A percentile compares a stretch with the other conserved stretches of the same genome.
These are phyloP conservation scores for Malacosoma neustria DNA, from an alignment of 2,888 invertebrate species.

Conservation along the genomic window DNA sequence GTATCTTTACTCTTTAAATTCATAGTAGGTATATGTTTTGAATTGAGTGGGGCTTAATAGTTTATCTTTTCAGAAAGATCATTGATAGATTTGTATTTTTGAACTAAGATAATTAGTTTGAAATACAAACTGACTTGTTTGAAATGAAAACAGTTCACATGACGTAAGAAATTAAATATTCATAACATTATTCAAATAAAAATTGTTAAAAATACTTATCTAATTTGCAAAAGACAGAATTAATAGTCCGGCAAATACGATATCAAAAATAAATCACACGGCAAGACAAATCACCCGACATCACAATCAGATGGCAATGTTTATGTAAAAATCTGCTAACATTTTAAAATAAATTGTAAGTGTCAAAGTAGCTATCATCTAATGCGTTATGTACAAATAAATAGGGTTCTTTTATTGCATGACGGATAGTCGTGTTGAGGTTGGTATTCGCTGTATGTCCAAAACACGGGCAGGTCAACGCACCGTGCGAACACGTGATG, in stretches of 20 bases:
- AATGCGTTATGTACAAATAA: conserved; percentile 30
- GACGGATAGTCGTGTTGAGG: conserved; percentile 29
- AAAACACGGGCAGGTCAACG: conserved; percentile 66
- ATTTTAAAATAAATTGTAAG: conserved; percentile 20
- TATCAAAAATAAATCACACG: conserved; percentile 5
- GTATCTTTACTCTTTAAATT: too few species aligned
- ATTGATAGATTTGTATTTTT: too few species aligned
- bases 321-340: conserved; percentile 28
- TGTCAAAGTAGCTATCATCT: conserved; percentile 14
- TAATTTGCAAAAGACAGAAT: too few species aligned
- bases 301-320: conserved; percentile 27
- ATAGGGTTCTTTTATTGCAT: conserved; percentile 33
- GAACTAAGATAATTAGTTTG: too few species aligned
- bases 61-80: too few species aligned
- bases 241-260: not conserved
- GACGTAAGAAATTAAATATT: too few species aligned
- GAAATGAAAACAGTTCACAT: too few species aligned
- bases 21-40: too few species aligned
- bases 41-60: too few species aligned
- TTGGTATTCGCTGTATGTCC: conserved; percentile 43
- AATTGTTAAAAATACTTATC: too few species aligned
- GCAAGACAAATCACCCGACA: conserved; percentile 30
- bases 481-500: conserved; percentile 55
- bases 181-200: too few species aligned
- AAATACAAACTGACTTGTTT: too few species aligned